phyloP scores from a whole-genome alignment of 2,797 vertebrate species.

The Poeciliopsis infans region DNA sequence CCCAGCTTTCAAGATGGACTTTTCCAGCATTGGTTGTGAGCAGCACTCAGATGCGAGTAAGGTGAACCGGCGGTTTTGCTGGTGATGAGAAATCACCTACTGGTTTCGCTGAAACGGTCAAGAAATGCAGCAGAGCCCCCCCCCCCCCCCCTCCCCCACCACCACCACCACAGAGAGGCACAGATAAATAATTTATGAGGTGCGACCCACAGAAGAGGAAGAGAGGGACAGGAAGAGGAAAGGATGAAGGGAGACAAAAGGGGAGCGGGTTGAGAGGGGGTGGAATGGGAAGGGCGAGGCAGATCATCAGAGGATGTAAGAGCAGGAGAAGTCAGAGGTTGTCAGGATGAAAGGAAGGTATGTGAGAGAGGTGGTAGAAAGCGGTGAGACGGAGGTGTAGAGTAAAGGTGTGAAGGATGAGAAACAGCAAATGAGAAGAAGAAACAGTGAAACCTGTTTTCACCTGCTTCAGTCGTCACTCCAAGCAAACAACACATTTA shows the following conservation, averaged over 20 bases:
- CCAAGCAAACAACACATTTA: conserved; percentile 11
- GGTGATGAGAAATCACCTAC: conserved; percentile 21
- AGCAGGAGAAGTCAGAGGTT: conserved; percentile 20
- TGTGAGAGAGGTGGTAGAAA: conserved; percentile 23
- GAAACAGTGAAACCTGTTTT: not conserved
- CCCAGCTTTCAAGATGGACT: not conserved
- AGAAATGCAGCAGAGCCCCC: conserved; percentile 44
- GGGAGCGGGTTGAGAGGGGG: conserved; percentile 15
- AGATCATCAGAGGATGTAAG: conserved; percentile 15
- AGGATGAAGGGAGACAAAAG: conserved; percentile 30
- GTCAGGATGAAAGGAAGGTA: not conserved
- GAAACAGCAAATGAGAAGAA: conserved; percentile 12
- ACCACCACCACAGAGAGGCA: conserved; percentile 36
- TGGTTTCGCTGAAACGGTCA: conserved; percentile 45
- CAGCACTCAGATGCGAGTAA: not conserved
- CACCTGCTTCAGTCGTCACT: conserved; percentile 22
- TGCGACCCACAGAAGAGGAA: conserved; percentile 60
- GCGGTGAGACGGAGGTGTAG: conserved; percentile 36
- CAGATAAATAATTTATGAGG: conserved; percentile 75
- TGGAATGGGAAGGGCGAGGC: conserved; percentile 31
- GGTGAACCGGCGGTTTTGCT: not conserved
- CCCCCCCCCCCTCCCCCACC: conserved; percentile 36
- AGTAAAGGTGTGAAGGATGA: conserved; percentile 19
- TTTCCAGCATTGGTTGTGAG: not conserved
- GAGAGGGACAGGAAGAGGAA: conserved; percentile 45